Evolutionary conservation across 2,888 invertebrate species (phyloP).

Genomic region (Patella pellucida): DNA sequence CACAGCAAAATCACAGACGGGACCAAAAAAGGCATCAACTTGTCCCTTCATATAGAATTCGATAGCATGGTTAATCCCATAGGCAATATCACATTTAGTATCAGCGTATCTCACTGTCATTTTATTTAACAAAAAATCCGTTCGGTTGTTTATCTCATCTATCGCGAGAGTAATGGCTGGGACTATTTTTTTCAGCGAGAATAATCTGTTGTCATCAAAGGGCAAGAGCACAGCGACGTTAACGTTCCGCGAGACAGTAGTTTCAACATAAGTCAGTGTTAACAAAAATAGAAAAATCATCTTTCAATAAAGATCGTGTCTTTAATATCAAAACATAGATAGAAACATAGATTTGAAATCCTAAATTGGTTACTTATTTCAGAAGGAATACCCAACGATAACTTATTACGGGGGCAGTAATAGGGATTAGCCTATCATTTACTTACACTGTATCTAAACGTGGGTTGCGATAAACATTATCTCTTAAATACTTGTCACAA

Average conservation of each 20-base stretch:
- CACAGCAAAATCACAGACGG: constrained; percentile 76
- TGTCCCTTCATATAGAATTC: constrained; percentile 45
- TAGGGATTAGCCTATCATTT: too few species aligned
- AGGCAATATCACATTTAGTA: constrained; percentile 47
- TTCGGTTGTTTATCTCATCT: constrained; percentile 30
- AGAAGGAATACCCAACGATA: too few species aligned
- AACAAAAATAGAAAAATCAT: too few species aligned
- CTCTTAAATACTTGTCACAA: too few species aligned
- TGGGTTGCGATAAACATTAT: too few species aligned
- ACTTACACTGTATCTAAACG: too few species aligned
- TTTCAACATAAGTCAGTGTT: too few species aligned
- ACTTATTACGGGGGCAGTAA: too few species aligned
- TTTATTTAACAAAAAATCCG: constrained; percentile 17
- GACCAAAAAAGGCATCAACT: constrained; percentile 62
- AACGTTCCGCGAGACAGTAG: constrained; percentile 9
- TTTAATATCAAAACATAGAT: too few species aligned
- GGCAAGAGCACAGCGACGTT: constrained; percentile 55
- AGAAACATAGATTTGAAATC: too few species aligned
- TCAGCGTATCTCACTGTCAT: constrained; percentile 46
- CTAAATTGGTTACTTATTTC: too few species aligned
- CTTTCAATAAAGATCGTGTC: too few species aligned
- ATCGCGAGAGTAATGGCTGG: constrained; percentile 65
- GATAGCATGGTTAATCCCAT: constrained; percentile 56
- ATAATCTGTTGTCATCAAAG: constrained; percentile 39
- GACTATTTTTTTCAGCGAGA: constrained; percentile 50